Evolutionary conservation across 2,888 invertebrate genomes (phyloP), one percentile per base, ranked within the genome.

Genomic region (Plutella xylostella): DNA sequence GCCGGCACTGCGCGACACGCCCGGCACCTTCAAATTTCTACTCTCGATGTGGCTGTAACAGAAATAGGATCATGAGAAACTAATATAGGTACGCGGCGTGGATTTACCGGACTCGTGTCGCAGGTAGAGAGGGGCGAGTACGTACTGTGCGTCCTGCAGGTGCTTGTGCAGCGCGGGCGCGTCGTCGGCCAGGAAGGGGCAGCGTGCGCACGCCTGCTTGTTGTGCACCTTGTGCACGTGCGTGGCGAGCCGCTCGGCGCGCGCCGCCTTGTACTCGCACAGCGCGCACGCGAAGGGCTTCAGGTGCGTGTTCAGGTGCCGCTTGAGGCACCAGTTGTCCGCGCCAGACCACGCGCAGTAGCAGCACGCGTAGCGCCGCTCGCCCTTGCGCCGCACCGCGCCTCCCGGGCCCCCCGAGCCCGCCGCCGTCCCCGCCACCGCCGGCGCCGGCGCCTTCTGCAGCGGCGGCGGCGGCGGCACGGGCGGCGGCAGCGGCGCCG

Each of bases 281-380:
- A 96, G 86, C 57, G 91, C 90, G 72, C 96, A 96, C 45, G 93
- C 91, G 72, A 93, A 96, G 37, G 95, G 95, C 77, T 96, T 96
- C 66, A 95, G 87, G 73, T 96, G 96, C 28, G 95, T 96, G 82
- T 96, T 96, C 61, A 96, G 87, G 71, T 96, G 96, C 39, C 96
- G 88, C 72, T 96, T 95, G 48, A 96, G 85, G 62, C 95, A 95
- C 96, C 96, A 96, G 71, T 95, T 95, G 78, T 96, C 96, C 46
- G 93, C 94, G 18, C 96, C 96, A 31, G 93, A 92, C 95, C 95
- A 96, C 18, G 94, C 88, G 74, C 96, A 96, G 70, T 94, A 95
- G 68, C 93, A 92, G 77, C 96, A 96, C 54, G 92, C 90, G 76
- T 92, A 93, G 56, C 92, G 88, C 57, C 90, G 89, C 65, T 90